Conservation (phyloP, 2,113 vertebrate species). For the Aegypius monachus region DNA sequence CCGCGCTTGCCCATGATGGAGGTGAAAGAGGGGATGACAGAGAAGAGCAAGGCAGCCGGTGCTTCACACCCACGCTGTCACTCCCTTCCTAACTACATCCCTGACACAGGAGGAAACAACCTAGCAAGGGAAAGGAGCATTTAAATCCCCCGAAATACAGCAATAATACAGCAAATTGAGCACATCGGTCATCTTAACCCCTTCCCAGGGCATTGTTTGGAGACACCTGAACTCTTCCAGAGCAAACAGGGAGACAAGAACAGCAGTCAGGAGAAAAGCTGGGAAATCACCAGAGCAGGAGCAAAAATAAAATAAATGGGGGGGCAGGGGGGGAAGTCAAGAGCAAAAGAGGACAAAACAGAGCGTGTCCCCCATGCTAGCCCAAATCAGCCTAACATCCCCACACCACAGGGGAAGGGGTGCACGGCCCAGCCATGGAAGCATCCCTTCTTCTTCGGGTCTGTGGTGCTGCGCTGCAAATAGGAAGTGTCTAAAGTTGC, state of each 20-base stretch:
- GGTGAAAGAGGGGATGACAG: background rate
- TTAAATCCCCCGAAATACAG: background rate
- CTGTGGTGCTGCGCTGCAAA: background rate
- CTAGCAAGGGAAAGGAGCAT: background rate
- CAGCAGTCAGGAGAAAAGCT: background rate
- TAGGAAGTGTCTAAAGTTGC: background rate
- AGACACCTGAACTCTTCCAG: background rate
- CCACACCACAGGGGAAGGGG: fast-evolving
- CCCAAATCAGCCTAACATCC: background rate
- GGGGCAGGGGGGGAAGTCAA: background rate
- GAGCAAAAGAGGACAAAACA: background rate
- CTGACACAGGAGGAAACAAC: background rate
- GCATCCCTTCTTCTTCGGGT: background rate
- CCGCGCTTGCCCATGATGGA: fast-evolving
- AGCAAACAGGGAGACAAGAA: background rate
- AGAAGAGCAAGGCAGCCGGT: background rate
- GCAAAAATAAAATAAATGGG: background rate
- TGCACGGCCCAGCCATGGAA: background rate
- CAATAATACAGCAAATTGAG: background rate
- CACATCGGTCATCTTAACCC: background rate
- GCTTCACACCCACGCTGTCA: background rate
- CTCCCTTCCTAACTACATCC: background rate
- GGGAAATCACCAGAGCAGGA: background rate
- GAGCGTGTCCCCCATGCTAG: fast-evolving
- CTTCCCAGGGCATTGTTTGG: background rate